Evolutionary conservation across 2,888 invertebrate species (phyloP), one percentile per base, ranked within the genome.

Genomic region (Diarsia brunnea): DNA sequence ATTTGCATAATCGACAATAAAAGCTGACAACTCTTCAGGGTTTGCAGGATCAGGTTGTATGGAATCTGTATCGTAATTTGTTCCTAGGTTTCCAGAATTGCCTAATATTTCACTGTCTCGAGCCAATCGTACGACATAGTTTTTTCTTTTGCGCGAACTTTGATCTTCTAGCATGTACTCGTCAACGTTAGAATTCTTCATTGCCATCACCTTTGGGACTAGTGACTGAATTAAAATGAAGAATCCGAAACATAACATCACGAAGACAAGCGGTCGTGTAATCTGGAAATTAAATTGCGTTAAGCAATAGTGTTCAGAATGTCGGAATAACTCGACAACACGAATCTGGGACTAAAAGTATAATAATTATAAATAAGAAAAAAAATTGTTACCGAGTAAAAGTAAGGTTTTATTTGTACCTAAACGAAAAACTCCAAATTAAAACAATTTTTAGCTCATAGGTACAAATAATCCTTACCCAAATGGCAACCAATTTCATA

Each of bases 1-100:
- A 75, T 96, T 95, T 2, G 95, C 95, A 81, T 96, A 95, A 84
- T 96, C 96, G 11, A 94, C 92, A 4, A 95, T 93, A 19, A 95
- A 90, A 2, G 93, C 93, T 2, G 95, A 93, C n/a, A 95, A 84
- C 67, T 94, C 93, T 77, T 94, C 94, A 4, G 93, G 88, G 31
- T 89, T 92, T 1, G 83, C 65, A 38, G 89, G 82, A 49, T 93
- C 92, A 0, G 89, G 82, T 24, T 92, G 91, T 7, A 90, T 82
- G 1, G 91, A 83, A 68, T 92, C 93, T 0, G 85, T 85, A 5
- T 93, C 91, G n/a, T 94, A 94, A 2, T 84, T 79, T 7, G 89
- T 79, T 21, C 89, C 91, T 10, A 90, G 78, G 51, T 92, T 93
- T 11, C 93, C 91, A 49, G 87, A 76, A 72, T 87, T 91, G 12